Percentiles rank a stretch among this genome's conserved stretches.
Evolutionary conservation across 2,113 vertebrate species (phyloP).

Genomic region (Peromyscus leucopus): DNA sequence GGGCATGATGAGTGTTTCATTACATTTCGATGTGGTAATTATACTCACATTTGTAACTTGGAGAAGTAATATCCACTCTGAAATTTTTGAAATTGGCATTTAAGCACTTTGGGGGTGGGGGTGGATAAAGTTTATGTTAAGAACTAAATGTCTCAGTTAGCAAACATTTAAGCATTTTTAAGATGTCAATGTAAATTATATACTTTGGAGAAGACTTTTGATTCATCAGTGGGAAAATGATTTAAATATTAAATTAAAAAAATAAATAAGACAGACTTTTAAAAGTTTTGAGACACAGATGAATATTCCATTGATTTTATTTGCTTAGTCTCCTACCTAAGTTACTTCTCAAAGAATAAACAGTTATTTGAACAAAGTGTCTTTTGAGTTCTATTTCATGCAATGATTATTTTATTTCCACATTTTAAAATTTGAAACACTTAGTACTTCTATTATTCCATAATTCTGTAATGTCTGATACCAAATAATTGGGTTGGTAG

Average conservation of each 20-base stretch:
- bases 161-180: conserved; percentile 29
- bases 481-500: background rate
- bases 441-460: background rate
- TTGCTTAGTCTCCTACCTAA: background rate
- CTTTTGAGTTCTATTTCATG: background rate
- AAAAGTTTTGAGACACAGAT: conserved; percentile 5
- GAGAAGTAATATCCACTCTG: background rate
- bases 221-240: conserved; percentile 12
- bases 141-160: conserved; percentile 4
- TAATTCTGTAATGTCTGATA: background rate
- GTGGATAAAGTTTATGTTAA: background rate
- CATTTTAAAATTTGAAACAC: background rate
- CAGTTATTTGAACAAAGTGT: background rate
- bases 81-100: conserved; percentile 45
- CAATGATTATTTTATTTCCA: background rate
- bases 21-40: conserved; percentile 61
- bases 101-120: background rate
- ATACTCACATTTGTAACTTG: background rate
- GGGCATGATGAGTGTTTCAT: conserved; percentile 51
- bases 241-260: background rate
- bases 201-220: conserved; percentile 41
- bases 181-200: background rate
- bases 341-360: background rate
- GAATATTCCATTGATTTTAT: background rate
- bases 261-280: background rate